Evolutionary conservation across 2,888 invertebrate genomes (phyloP), one percentile per base, ranked within the genome.

Genomic region (Sphaerophoria taeniata): DNA sequence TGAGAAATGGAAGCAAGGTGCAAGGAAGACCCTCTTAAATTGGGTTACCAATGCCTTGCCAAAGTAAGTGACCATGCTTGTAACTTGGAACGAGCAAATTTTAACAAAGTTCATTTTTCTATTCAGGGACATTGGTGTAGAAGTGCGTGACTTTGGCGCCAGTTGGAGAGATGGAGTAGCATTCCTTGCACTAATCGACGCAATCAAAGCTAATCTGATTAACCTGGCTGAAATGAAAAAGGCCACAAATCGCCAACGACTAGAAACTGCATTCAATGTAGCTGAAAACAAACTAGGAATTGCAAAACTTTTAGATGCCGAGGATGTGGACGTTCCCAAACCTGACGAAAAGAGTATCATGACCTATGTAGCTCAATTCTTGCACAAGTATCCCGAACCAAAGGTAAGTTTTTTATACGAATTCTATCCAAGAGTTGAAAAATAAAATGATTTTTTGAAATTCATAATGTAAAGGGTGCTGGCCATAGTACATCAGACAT

Each of bases 341-440:
- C 99, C 99, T 4, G 99, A 99, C 92, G 99, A 99, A 92, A 96
- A 97, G 92, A 98, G 98, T 86, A 97, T 99, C 89, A 99, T 99
- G 98, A 99, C 99, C 39, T 99, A 99, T 92, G 98, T 99, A 86
- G 98, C 99, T 51, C 98, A 99, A 93, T 99, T 99, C 93, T 94
- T 99, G 90, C 98, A 98, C 92, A 98, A 98, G 93, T 97, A 97
- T 93, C 97, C 97, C 60, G 97, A 97, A 93, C 96, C 97, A 67
- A 96, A 95, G 93, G 94, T 94, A 87, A 90, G 89, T 86, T 9
- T 43, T 49, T 39, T 39, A 4, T 16, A 16, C 16, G 0, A 0
- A 16, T 0, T 58, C 39, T 6, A 11, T 43, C 43, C 24, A 24
- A 24, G 24, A 43, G 2, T 43, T 43, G 9, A 9, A 11, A 11